Conservation (phyloP, 2,888 invertebrate species). For the Schizotus pectinicornis region DNA sequence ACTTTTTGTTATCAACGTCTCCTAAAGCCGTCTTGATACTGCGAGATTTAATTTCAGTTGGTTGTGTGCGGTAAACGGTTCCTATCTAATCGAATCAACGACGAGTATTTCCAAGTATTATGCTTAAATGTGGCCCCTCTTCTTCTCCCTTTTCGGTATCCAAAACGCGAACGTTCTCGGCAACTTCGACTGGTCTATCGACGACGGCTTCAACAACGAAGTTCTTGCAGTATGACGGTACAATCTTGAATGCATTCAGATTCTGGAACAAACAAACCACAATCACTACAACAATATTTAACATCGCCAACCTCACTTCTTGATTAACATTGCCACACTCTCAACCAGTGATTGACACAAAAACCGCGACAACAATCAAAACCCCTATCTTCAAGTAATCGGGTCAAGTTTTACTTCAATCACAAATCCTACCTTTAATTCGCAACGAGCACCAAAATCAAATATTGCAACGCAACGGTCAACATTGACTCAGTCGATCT, state of each 20-base stretch:
- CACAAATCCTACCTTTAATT: too few species aligned
- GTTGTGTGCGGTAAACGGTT: constrained; percentile 9
- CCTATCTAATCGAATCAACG: neutral
- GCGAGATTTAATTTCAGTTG: constrained; percentile 10
- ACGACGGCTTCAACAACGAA: constrained; percentile 41
- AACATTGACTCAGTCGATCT: too few species aligned
- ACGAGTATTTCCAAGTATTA: constrained; percentile 11
- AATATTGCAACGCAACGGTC: too few species aligned
- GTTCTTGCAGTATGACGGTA: constrained; percentile 22
- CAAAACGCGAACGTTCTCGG: constrained; percentile 50
- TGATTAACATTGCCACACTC: too few species aligned
- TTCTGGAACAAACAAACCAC: constrained; percentile 45
- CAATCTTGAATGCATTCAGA: constrained; percentile 48
- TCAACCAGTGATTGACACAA: too few species aligned
- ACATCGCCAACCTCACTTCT: neutral
- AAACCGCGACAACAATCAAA: neutral
- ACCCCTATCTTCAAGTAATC: too few species aligned
- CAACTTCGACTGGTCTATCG: constrained; percentile 42
- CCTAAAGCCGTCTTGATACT: too few species aligned
- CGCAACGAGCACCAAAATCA: too few species aligned
- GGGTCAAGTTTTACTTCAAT: too few species aligned
- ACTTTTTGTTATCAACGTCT: constrained; percentile 31
- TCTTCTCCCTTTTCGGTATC: constrained; percentile 54
- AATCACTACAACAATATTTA: constrained; percentile 3
- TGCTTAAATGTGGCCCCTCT: constrained; percentile 46